Base-by-base conservation (phyloP, 2,888 invertebrate genomes). In the Danaus chrysippus region DNA sequence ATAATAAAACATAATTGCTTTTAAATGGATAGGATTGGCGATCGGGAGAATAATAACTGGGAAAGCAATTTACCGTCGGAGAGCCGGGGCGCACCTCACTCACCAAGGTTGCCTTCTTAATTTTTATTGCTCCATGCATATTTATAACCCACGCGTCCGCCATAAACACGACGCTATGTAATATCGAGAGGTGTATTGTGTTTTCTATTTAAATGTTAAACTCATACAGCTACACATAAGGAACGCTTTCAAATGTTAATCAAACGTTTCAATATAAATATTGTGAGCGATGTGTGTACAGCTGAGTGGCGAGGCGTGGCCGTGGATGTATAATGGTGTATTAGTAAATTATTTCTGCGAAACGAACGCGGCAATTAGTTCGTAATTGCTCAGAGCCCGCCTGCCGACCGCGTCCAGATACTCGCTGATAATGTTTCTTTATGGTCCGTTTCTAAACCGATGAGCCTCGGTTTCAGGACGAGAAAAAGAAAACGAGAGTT, bases 1-100 rank as follows among this genome's bases (percentile, higher is more conserved):
- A 74, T 88, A 87, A 88, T 88, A 87, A 87, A 89, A 84, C 85
- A 83, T 88, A 90, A 91, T 91, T 88, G 87, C 82, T 88, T 90
- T 88, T 85, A 89, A 90, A 88, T 86, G 89, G 77, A 84, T 84
- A 84, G 86, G 87, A 90, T 91, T 90, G 89, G 89, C 83, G 83
- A 83, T 83, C 79, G 79, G 72, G 72, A 76, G 75, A 78, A 78
- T 82, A 81, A 82, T 82, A 80, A 78, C 74, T 76, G 69, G 78
- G 78, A 78, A 76, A 78, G 82, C 79, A 86, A 87, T 86, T 86
- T 86, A 82, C 77, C 71, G 77, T 70, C 73, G 76, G 71, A 77
- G 74, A 74, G 74, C 71, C 73, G 76, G 71, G 77, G 74, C 75
- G 74, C 71, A 74, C 75, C 79, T 77, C 78, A 75, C 77, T 81